These are phyloP conservation scores for Psephotus haematonotus DNA, from an alignment of 2,113 vertebrate species.

Conservation along the genomic window DNA sequence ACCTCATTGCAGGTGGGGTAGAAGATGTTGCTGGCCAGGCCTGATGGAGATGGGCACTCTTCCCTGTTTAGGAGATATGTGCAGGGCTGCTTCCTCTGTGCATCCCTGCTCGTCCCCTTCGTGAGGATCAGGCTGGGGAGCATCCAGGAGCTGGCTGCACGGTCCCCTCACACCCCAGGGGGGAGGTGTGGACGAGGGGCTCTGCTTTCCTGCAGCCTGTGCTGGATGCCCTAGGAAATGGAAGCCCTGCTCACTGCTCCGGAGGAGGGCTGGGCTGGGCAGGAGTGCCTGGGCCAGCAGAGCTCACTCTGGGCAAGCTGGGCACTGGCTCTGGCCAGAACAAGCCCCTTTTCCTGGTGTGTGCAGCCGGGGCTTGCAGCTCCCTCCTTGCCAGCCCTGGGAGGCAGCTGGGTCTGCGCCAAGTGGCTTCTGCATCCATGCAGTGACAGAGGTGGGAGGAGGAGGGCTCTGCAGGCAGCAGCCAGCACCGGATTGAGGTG, in stretches of 20 bases:
- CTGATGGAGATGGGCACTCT: background rate
- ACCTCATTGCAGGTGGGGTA: rapidly evolving
- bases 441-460: background rate
- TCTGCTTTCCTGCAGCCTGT: background rate
- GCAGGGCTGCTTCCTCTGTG: background rate
- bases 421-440: background rate
- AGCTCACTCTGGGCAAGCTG: background rate
- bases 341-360: rapidly evolving
- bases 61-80: background rate
- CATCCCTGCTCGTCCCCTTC: background rate
- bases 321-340: background rate
- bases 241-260: background rate
- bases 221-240: background rate
- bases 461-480: background rate
- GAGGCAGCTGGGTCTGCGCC: background rate
- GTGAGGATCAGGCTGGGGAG: background rate
- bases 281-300: rapidly evolving
- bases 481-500: rapidly evolving
- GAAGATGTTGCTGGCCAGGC: background rate
- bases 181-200: rapidly evolving
- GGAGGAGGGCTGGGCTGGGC: background rate
- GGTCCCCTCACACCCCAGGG: rapidly evolving
- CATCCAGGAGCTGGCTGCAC: background rate
- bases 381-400: background rate
- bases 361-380: background rate